phyloP scores from a whole-genome alignment of 2,888 invertebrate genomes.

The Ormyrus rosae region DNA sequence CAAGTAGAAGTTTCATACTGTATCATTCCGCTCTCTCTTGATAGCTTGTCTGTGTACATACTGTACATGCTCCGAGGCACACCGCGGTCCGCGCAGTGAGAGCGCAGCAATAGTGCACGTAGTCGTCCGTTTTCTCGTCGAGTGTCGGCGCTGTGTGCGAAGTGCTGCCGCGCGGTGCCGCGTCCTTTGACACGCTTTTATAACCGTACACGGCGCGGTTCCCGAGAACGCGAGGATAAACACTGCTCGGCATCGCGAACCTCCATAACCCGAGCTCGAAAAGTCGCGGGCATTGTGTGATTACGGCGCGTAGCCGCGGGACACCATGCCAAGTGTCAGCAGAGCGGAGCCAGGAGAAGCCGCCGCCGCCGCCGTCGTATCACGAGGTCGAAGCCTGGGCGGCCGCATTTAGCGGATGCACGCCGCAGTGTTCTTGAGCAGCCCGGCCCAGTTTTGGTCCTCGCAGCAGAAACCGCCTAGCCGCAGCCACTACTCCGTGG shows the following conservation, averaged over 20 bases:
- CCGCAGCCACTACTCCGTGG: neutral
- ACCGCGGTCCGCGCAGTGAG: neutral
- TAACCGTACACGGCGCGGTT: constrained; percentile 27
- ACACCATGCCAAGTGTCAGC: constrained; percentile 65
- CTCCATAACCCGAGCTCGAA: neutral
- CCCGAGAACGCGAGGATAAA: constrained; percentile 17
- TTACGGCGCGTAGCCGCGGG: constrained; percentile 56
- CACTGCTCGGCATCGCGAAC: constrained; percentile 6
- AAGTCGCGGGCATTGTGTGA: constrained; percentile 15
- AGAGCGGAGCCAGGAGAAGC: constrained; percentile 37
- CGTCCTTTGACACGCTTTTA: constrained; percentile 69
- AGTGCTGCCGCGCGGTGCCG: constrained; percentile 58
- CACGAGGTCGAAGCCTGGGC: neutral
- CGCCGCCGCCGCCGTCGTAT: neutral
- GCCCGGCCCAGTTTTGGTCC: neutral
- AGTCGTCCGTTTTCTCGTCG: constrained; percentile 13
- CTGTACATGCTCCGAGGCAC: no score
- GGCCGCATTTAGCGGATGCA: constrained; percentile 41
- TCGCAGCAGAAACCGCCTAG: neutral
- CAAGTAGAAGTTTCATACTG: no score
- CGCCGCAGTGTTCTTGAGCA: neutral
- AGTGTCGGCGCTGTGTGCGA: constrained; percentile 12
- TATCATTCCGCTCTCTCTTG: no score
- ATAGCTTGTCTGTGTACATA: no score
- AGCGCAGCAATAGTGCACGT: constrained; percentile 13